A percentile compares a stretch with the other conserved stretches of the same genome.
phyloP scores from a whole-genome alignment of 2,113 vertebrate genomes.

The Melanerpes aurifrons region DNA sequence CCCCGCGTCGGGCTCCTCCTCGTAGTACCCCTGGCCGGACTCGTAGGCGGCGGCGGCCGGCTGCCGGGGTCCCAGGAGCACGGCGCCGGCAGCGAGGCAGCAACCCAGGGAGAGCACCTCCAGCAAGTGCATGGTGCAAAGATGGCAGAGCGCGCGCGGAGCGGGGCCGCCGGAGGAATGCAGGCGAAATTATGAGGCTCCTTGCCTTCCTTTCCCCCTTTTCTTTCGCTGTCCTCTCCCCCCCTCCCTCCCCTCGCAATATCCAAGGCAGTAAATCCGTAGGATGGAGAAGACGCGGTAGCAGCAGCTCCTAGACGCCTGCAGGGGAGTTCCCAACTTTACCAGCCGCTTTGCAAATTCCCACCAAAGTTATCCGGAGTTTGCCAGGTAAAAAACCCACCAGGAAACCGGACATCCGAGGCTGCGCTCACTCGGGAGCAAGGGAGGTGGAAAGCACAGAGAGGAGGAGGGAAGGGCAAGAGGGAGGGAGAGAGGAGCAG shows the following conservation, averaged over 20 bases:
- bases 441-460: constrained; percentile 32
- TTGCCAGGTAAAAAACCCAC: constrained; percentile 68
- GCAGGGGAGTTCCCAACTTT: neutral
- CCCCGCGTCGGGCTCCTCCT: constrained; percentile 74
- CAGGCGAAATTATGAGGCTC: constrained; percentile 15
- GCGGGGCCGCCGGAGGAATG: neutral
- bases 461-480: neutral
- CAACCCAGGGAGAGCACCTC: constrained; percentile 71
- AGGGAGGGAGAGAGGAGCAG: neutral
- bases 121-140: constrained; percentile 81
- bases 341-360: constrained; percentile 5
- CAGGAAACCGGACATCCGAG: constrained; percentile 79
- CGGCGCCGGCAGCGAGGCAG: constrained; percentile 71
- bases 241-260: neutral
- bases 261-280: constrained; percentile 50
- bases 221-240: neutral
- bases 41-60: constrained; percentile 74
- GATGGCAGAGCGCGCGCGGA: constrained; percentile 1
- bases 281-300: constrained; percentile 53
- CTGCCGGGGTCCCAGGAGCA: constrained; percentile 64
- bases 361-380: constrained; percentile 39
- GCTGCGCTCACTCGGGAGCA: constrained; percentile 46
- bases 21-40: constrained; percentile 76
- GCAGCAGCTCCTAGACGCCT: constrained; percentile 35
- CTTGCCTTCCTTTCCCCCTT: neutral